Percentiles rank a stretch among this genome's conserved stretches.
Evolutionary conservation across 2,888 invertebrate species (phyloP).

Genomic region (Laothoe populi): DNA sequence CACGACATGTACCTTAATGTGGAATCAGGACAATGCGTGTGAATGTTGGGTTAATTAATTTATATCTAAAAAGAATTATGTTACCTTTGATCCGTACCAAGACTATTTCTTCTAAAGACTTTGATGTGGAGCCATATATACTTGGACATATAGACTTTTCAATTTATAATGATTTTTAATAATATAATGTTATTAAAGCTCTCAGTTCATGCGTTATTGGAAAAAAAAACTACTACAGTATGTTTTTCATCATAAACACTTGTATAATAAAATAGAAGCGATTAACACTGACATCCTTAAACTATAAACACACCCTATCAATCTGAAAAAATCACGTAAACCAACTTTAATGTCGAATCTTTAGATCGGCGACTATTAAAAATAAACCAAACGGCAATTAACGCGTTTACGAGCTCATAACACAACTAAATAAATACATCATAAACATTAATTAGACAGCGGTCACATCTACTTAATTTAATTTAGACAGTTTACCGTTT

Average conservation of each 20-base stretch:
- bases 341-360: not conserved
- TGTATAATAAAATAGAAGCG: not conserved
- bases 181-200: too few relatives aligned
- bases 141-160: too few relatives aligned
- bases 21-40: too few relatives aligned
- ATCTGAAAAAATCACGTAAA: conserved; percentile 6
- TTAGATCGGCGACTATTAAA: conserved; percentile 23
- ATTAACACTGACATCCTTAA: not conserved
- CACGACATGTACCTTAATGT: too few relatives aligned
- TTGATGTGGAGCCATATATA: too few relatives aligned
- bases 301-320: not conserved
- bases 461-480: conserved; percentile 65
- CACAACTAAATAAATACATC: conserved; percentile 44
- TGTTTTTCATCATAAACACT: not conserved
- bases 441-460: conserved; percentile 47
- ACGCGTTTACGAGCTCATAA: conserved; percentile 42
- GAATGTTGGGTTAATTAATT: too few relatives aligned
- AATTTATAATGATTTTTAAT: too few relatives aligned
- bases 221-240: not conserved
- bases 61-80: too few relatives aligned
- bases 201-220: not conserved
- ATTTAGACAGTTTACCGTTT: conserved; percentile 74
- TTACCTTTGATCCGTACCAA: too few relatives aligned
- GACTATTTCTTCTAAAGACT: too few relatives aligned
- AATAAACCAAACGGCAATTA: conserved; percentile 38